Evolutionary conservation across 2,797 vertebrate genomes (phyloP), one percentile per base, ranked within the genome.

Genomic region (Carduelis carduelis): DNA sequence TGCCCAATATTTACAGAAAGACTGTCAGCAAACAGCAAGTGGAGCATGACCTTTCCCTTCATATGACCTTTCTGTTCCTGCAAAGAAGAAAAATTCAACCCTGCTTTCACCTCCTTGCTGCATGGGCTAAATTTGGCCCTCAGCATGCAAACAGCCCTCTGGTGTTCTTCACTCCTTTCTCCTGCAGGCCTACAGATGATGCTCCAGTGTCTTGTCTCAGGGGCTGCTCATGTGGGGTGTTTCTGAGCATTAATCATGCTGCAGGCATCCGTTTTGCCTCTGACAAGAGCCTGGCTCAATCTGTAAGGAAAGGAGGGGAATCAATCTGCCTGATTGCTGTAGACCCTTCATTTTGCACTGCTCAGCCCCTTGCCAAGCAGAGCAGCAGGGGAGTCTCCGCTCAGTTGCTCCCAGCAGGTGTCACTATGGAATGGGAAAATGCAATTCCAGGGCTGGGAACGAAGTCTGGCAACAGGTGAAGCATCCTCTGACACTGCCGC

Each of bases 401-500:
- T 83, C 72, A 57, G 39, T 77, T 79, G 80, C 76, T 91, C 94
- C 97, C 98, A 96, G 97, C 95, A 98, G 98, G 94, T 97, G 97
- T 97, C 97, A 94, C 96, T 97, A 95, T 97, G 96, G 97, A 98
- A 97, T 41, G 79, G 82, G 50, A 72, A 95, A 79, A 95, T 53
- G 81, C 53, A 79, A n/a, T 93, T 90, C 41, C n/a, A 6, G 14
- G 49, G 43, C 49, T 5, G 6, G 55, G 46, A 65, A 86, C 88
- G 47, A 21, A 74, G 69, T 53, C 74, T 59, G 79, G 64, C 77
- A 64, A 80, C 65, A 59, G 87, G 26, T n/a, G 32, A 71, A 84
- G n/a, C 57, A 30, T 15, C 44, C 65, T 60, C 50, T 53, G 63
- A 55, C 83, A 61, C 7, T 50, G 53, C 68, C 1, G 9, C 35